phyloP scores from a whole-genome alignment of 2,888 invertebrate species.

The Myathropa florea region DNA sequence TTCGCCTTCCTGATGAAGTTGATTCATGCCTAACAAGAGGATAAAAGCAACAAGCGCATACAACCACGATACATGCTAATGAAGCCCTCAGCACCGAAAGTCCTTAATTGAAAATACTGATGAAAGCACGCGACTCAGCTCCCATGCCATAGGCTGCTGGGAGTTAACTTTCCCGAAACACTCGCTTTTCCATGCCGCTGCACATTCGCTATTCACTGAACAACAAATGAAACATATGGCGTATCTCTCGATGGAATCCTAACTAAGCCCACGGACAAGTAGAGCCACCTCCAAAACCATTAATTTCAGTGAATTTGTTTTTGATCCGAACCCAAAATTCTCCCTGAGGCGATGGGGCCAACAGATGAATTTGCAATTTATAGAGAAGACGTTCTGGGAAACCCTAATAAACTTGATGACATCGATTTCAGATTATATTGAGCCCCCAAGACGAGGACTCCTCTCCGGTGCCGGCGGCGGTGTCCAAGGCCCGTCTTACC shows the following conservation, averaged over 20 bases:
- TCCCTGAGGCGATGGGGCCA: background rate
- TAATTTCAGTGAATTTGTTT: background rate
- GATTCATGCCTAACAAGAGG: background rate
- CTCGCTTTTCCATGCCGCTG: background rate
- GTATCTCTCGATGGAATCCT: background rate
- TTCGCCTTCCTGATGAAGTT: background rate
- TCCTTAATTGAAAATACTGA: background rate
- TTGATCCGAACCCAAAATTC: background rate
- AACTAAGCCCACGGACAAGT: background rate
- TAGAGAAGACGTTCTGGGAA: too few species aligned
- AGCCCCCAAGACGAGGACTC: too few species aligned
- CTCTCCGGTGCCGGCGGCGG: too few species aligned
- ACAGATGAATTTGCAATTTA: too few species aligned
- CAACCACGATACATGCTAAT: background rate
- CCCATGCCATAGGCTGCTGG: background rate
- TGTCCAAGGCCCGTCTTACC: too few species aligned
- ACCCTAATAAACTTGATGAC: too few species aligned
- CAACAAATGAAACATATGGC: background rate
- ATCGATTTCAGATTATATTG: too few species aligned
- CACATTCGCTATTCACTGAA: background rate
- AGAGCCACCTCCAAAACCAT: background rate
- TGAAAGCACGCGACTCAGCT: background rate
- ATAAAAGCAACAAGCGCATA: background rate
- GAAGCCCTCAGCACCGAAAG: background rate
- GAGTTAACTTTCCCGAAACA: background rate